These are phyloP conservation scores for Notospermus geniculatus DNA, from an alignment of 1,140 invertebrate species.

Conservation along the genomic window DNA sequence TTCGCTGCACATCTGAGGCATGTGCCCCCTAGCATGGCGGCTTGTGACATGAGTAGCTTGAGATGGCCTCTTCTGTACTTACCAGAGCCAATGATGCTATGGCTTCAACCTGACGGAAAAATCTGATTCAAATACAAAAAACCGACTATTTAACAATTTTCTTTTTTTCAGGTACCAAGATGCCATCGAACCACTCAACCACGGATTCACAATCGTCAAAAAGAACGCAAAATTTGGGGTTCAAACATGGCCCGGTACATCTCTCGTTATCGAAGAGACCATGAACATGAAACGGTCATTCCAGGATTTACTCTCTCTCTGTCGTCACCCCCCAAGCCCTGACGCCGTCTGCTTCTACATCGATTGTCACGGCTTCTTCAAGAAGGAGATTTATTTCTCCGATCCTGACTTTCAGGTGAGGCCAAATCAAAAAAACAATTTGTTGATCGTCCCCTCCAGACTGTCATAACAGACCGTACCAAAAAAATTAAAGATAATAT, in stretches of 20 bases:
- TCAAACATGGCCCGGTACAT: background rate
- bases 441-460: too few relatives aligned
- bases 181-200: background rate
- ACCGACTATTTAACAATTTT: background rate
- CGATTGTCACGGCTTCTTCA: background rate
- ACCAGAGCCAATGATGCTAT: too few relatives aligned
- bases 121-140: too few relatives aligned
- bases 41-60: too few relatives aligned
- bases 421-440: too few relatives aligned
- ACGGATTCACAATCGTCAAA: background rate
- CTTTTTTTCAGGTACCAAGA: conserved; percentile 4
- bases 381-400: conserved; percentile 1
- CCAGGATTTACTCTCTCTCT: background rate
- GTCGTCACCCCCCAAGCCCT: background rate
- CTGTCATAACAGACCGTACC: too few relatives aligned
- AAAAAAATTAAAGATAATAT: too few relatives aligned
- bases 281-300: background rate
- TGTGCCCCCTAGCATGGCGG: too few relatives aligned
- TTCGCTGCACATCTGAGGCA: too few relatives aligned
- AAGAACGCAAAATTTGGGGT: background rate
- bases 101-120: too few relatives aligned
- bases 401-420: conserved; percentile 7
- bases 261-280: background rate
- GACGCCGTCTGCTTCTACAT: background rate
- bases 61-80: too few relatives aligned